A percentile compares a stretch with the other conserved stretches of the same genome.
These are phyloP conservation scores for Carpatolechia fugitivella DNA, from an alignment of 2,888 invertebrate genomes.

Conservation along the genomic window DNA sequence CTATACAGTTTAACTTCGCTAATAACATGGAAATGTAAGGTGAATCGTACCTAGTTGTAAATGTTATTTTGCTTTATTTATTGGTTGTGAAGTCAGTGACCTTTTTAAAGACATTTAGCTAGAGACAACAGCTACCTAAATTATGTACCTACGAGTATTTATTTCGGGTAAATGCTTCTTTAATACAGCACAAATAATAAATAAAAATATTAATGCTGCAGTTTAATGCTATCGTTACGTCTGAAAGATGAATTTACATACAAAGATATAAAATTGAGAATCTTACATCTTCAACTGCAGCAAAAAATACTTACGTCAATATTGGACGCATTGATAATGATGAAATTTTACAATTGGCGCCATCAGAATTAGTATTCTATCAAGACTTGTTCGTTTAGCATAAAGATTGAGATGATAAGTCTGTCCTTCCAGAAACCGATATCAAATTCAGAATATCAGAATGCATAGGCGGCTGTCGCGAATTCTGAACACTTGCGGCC, in stretches of 20 bases:
- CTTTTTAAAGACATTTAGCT: not conserved
- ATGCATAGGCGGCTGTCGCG: not conserved
- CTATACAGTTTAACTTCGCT: not conserved
- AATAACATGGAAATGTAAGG: not conserved
- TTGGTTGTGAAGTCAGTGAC: not conserved
- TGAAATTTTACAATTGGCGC: not conserved
- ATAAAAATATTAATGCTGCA: too few relatives aligned
- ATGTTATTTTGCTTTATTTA: not conserved
- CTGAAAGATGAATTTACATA: too few relatives aligned
- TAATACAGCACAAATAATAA: too few relatives aligned
- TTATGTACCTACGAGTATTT: not conserved
- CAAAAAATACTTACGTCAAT: too few relatives aligned
- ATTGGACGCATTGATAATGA: too few relatives aligned
- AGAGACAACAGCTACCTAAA: not conserved
- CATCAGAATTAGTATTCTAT: not conserved
- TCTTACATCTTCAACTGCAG: too few relatives aligned
- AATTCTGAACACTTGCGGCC: conserved; percentile 1
- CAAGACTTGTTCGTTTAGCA: not conserved
- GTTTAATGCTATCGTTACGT: too few relatives aligned
- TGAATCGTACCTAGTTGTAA: not conserved
- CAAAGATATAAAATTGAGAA: too few relatives aligned
- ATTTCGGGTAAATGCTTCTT: too few relatives aligned
- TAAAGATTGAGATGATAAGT: conserved; percentile 3
- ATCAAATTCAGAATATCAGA: conserved; percentile 8
- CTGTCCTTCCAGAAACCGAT: conserved; percentile 4